phyloP scores from a whole-genome alignment of 64 coral and sea anemone species.

The Astreopora myriophthalma region DNA sequence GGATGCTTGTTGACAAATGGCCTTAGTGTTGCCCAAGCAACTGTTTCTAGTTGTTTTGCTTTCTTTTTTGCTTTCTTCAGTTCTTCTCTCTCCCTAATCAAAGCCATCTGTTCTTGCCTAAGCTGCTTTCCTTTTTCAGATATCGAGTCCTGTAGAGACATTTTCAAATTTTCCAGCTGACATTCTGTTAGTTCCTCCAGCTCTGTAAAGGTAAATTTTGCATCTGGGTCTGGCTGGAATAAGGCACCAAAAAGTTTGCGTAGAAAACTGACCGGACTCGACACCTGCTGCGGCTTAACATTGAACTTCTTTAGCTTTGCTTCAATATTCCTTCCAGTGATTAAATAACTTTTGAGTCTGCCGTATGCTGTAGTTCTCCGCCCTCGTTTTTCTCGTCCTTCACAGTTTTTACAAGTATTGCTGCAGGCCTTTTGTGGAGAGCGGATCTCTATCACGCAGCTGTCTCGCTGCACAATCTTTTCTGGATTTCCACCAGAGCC shows the following conservation, averaged over 20 bases:
- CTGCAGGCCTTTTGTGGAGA: not conserved
- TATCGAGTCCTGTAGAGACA: not conserved
- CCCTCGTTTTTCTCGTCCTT: not conserved
- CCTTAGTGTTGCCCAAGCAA: constrained; percentile 2
- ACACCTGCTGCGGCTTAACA: not conserved
- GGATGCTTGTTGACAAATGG: constrained; percentile 1
- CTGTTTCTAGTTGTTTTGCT: not conserved
- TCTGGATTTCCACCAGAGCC: not conserved
- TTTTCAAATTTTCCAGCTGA: not conserved
- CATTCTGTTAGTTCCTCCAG: not conserved
- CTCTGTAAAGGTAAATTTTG: not conserved
- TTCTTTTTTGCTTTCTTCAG: not conserved
- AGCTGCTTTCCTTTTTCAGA: constrained; percentile 4
- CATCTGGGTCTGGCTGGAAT: not conserved
- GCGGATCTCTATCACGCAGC: not conserved
- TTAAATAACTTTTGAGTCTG: not conserved
- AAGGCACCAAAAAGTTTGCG: constrained; percentile 1
- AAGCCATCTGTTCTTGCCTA: not conserved
- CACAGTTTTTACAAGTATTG: constrained; percentile 8
- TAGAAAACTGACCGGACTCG: not conserved
- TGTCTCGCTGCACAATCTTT: not conserved
- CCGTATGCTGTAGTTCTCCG: not conserved
- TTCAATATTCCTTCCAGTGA: not conserved
- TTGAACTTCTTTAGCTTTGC: constrained; percentile 14
- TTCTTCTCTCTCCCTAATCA: not conserved